These are phyloP conservation scores for Dorcus hopei DNA, from an alignment of 2,888 invertebrate genomes.

Conservation along the genomic window DNA sequence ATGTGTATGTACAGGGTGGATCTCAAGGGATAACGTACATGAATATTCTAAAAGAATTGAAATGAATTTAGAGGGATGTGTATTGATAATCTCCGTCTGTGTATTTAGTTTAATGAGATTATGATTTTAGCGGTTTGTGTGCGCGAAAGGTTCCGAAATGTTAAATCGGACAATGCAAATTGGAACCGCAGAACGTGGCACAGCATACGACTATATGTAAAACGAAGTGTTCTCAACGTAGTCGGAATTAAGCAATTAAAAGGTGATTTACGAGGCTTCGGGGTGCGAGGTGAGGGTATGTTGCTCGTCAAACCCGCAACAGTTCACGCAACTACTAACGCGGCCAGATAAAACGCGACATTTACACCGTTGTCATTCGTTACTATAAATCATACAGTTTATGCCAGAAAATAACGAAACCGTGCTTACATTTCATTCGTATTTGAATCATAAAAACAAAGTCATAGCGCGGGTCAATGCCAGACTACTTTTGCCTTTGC, in stretches of 20 bases:
- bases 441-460: slow-evolving; percentile 28
- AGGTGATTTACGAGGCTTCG: slow-evolving; percentile 30
- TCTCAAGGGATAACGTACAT: too few species aligned
- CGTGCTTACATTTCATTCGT: slow-evolving; percentile 31
- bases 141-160: too few species aligned
- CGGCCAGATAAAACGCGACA: slow-evolving; percentile 33
- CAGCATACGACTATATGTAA: slow-evolving; percentile 10
- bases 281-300: slow-evolving; percentile 24
- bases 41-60: too few species aligned
- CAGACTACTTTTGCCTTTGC: slow-evolving; percentile 25
- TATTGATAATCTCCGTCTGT: too few species aligned
- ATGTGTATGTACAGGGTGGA: too few species aligned
- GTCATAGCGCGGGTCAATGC: slow-evolving; percentile 27
- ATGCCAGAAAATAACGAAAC: slow-evolving; percentile 35
- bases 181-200: slow-evolving; percentile 8
- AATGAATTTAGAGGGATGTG: too few species aligned
- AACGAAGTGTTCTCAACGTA: slow-evolving; percentile 30
- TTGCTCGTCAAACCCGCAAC: slow-evolving; percentile 26
- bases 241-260: slow-evolving; percentile 35
- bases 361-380: slow-evolving; percentile 33
- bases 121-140: too few species aligned
- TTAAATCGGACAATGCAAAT: too few species aligned
- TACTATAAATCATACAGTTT: slow-evolving; percentile 34
- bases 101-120: too few species aligned
- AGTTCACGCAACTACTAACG: slow-evolving; percentile 32